Conservation (phyloP, 2,888 invertebrate species). For the Apamea anceps region DNA sequence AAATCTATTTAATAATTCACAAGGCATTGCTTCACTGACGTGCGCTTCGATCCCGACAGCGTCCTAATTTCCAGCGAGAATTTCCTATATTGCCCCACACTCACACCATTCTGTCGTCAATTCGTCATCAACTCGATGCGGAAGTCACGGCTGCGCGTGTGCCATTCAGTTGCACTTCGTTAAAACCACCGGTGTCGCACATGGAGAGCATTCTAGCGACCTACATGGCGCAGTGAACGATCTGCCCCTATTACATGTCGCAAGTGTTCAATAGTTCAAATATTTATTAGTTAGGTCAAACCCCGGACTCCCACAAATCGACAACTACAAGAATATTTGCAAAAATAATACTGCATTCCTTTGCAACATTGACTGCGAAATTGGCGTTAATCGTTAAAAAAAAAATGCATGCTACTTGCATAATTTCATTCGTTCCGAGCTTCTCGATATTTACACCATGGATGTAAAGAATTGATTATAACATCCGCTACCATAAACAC, state of each 20-base stretch:
- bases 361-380: neutral
- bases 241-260: neutral
- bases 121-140: slow-evolving; percentile 34
- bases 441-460: neutral
- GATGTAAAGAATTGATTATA: slow-evolving; percentile 4
- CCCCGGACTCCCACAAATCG: neutral
- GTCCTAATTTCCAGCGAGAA: slow-evolving; percentile 13
- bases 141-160: slow-evolving; percentile 42
- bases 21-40: neutral
- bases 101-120: neutral
- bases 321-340: neutral
- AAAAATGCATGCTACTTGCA: neutral
- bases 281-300: neutral
- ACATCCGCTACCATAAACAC: slow-evolving; percentile 9
- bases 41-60: neutral
- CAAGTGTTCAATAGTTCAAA: neutral
- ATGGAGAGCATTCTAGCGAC: neutral
- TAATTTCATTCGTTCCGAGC: neutral
- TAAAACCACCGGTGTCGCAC: slow-evolving; percentile 28
- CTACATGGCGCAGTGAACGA: slow-evolving; percentile 1
- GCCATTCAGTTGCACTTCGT: slow-evolving; percentile 38
- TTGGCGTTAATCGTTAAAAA: no score
- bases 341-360: neutral
- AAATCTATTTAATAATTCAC: neutral
- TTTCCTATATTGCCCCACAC: slow-evolving; percentile 26